A percentile compares a stretch with the other conserved stretches of the same genome.
These are phyloP conservation scores for Nyctereutes procyonoides DNA, from an alignment of 2,113 vertebrate genomes.

Conservation along the genomic window DNA sequence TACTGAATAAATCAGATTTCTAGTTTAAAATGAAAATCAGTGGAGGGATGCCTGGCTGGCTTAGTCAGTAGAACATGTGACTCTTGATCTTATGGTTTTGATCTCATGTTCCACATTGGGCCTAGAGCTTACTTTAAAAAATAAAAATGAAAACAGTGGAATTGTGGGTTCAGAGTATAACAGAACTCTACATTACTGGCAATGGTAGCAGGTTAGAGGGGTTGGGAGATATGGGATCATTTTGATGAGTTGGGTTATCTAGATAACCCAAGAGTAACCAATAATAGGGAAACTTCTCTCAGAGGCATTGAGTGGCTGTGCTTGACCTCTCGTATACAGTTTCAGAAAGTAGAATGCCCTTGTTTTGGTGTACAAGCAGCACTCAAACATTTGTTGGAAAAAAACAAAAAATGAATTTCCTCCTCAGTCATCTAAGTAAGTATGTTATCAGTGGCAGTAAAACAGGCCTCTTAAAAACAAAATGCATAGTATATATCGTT, in stretches of 20 bases:
- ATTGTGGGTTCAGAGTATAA: not conserved
- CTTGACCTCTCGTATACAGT: not conserved
- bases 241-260: not conserved
- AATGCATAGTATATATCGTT: not conserved
- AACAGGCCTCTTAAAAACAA: not conserved
- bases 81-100: not conserved
- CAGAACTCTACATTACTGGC: not conserved
- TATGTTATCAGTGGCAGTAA: not conserved
- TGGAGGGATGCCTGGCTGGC: not conserved
- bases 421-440: not conserved
- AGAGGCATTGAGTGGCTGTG: not conserved
- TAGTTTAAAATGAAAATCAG: slow-evolving; percentile 25
- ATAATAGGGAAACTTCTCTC: not conserved
- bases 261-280: not conserved
- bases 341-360: not conserved
- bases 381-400: not conserved
- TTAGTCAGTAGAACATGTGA: not conserved
- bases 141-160: not conserved
- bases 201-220: fast-evolving
- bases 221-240: not conserved
- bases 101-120: not conserved
- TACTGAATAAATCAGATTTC: not conserved
- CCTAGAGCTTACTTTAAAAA: not conserved
- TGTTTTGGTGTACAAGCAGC: not conserved
- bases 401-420: not conserved